phyloP scores from a whole-genome alignment of 2,888 invertebrate genomes.

The Perdita meconis region DNA sequence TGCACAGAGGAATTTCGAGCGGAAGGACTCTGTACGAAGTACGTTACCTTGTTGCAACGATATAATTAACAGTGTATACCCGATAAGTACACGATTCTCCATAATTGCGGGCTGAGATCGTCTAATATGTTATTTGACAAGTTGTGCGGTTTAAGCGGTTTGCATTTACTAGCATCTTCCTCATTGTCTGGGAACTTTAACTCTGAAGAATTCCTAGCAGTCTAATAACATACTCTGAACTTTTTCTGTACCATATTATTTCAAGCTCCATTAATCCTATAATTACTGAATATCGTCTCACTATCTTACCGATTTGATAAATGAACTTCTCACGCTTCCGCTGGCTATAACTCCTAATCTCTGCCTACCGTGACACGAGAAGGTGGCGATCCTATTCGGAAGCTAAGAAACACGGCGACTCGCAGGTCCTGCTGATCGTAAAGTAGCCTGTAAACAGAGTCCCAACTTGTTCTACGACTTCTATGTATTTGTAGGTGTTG shows the following conservation, averaged over 20 bases:
- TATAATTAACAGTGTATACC: constrained; percentile 30
- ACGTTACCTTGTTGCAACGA: constrained; percentile 32
- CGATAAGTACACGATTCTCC: neutral
- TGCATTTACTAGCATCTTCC: neutral
- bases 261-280: no score
- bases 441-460: constrained; percentile 65
- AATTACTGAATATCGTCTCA: no score
- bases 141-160: neutral
- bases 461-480: constrained; percentile 63
- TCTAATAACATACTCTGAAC: no score
- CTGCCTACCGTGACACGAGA: neutral
- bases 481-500: constrained; percentile 73
- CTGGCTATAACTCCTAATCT: neutral
- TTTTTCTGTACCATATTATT: no score
- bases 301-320: neutral
- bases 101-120: neutral
- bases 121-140: neutral
- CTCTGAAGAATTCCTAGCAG: no score
- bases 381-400: constrained; percentile 40
- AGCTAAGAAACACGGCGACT: constrained; percentile 61
- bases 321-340: constrained; percentile 1
- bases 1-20: constrained; percentile 77
- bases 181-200: no score
- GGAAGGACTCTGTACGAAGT: constrained; percentile 58
- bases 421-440: constrained; percentile 62